phyloP scores from a whole-genome alignment of 2,888 invertebrate species.

The Troides aeacus region DNA sequence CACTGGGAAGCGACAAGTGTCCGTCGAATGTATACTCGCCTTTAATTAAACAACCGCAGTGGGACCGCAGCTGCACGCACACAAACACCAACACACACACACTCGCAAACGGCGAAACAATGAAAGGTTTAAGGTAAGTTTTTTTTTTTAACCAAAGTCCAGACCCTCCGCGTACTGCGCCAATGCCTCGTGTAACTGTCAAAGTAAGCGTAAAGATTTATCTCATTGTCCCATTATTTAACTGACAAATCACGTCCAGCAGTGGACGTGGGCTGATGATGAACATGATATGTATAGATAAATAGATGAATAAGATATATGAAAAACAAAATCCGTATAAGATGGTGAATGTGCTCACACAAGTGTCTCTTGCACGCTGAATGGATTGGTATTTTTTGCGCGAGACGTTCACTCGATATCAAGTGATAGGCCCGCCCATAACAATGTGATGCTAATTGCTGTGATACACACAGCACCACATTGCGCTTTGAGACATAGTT shows the following conservation, averaged over 20 bases:
- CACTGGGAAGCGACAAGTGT: constrained; percentile 31
- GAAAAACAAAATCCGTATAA: too few species aligned
- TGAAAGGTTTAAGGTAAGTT: background rate
- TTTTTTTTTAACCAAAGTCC: constrained; percentile 9
- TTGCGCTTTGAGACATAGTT: too few species aligned
- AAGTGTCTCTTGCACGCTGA: too few species aligned
- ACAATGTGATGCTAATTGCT: too few species aligned
- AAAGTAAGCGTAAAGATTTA: constrained; percentile 24
- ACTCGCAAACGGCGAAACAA: constrained; percentile 15
- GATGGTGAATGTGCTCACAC: too few species aligned
- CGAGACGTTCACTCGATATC: too few species aligned
- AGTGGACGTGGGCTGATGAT: too few species aligned
- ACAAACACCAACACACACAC: constrained; percentile 5
- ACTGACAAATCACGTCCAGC: constrained; percentile 1
- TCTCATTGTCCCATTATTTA: constrained; percentile 8
- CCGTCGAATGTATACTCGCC: constrained; percentile 20
- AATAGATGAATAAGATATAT: too few species aligned
- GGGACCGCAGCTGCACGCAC: constrained; percentile 23
- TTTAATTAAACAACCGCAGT: constrained; percentile 25
- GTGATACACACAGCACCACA: too few species aligned
- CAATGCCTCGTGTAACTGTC: constrained; percentile 11
- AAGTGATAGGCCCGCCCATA: too few species aligned
- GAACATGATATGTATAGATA: too few species aligned
- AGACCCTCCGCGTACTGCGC: constrained; percentile 19
- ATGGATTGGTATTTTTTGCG: too few species aligned